A percentile compares a stretch with the other conserved stretches of the same genome.
These are phyloP conservation scores for Drosophila lacteicornis DNA, from an alignment of 1,140 invertebrate genomes.

Conservation along the genomic window DNA sequence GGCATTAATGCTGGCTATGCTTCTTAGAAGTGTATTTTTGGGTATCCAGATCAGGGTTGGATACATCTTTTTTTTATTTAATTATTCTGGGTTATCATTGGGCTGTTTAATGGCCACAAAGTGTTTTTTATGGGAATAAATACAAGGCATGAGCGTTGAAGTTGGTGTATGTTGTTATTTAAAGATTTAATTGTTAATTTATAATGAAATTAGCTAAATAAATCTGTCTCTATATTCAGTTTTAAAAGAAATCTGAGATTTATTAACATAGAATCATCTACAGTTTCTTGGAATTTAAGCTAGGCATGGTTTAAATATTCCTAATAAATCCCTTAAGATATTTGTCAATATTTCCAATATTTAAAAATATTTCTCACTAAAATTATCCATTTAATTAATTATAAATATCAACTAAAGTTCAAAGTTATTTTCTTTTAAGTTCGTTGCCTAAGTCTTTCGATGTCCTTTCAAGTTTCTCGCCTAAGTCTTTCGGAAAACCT, in stretches of 20 bases:
- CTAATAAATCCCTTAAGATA: not conserved
- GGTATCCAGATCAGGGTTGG: constrained; percentile 32
- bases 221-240: no score
- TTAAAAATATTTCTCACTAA: no score
- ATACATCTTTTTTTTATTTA: not conserved
- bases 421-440: not conserved
- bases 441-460: not conserved
- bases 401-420: no score
- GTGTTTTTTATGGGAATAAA: not conserved
- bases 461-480: constrained; percentile 15
- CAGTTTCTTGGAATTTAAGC: no score
- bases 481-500: constrained; percentile 32
- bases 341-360: no score
- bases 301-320: not conserved
- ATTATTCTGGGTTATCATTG: not conserved
- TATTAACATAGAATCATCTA: no score
- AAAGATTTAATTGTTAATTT: no score
- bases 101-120: constrained; percentile 12
- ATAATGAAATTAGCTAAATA: no score
- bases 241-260: no score
- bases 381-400: no score
- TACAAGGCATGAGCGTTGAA: no score
- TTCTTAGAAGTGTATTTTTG: not conserved
- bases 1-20: constrained; percentile 3
- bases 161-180: not conserved